Percentiles rank a stretch among this genome's conserved stretches.
phyloP scores from a whole-genome alignment of 2,888 invertebrate genomes.

The Nowickia ferox region DNA sequence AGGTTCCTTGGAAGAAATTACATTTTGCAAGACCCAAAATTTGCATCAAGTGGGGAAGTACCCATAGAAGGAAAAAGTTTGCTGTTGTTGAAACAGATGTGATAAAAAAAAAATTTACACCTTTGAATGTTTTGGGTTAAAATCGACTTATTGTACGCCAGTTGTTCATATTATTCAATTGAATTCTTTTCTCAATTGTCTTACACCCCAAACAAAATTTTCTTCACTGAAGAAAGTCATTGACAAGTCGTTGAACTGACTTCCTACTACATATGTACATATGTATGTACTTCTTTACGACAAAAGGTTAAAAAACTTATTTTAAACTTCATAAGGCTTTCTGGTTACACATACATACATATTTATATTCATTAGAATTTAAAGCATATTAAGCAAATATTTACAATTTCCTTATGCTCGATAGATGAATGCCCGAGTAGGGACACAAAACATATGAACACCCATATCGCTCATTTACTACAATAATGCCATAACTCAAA shows the following conservation, averaged over 20 bases:
- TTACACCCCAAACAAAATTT: neutral
- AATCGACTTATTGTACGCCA: no score
- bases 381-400: conserved; percentile 34
- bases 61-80: no score
- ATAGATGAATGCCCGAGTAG: neutral
- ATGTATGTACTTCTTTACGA: neutral
- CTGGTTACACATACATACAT: neutral
- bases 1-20: no score
- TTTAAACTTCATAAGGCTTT: neutral
- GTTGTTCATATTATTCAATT: no score
- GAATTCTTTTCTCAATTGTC: neutral
- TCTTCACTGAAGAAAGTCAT: neutral
- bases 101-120: no score
- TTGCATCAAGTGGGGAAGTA: no score
- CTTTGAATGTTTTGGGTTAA: no score
- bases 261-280: neutral
- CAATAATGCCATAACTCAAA: no score
- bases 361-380: conserved; percentile 2
- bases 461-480: neutral
- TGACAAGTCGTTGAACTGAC: neutral
- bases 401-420: conserved; percentile 18
- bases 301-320: conserved; percentile 14
- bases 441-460: neutral
- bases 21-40: no score
- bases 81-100: no score